Evolutionary conservation across 2,797 vertebrate genomes (phyloP).

Genomic region (Myripristis jacobus): DNA sequence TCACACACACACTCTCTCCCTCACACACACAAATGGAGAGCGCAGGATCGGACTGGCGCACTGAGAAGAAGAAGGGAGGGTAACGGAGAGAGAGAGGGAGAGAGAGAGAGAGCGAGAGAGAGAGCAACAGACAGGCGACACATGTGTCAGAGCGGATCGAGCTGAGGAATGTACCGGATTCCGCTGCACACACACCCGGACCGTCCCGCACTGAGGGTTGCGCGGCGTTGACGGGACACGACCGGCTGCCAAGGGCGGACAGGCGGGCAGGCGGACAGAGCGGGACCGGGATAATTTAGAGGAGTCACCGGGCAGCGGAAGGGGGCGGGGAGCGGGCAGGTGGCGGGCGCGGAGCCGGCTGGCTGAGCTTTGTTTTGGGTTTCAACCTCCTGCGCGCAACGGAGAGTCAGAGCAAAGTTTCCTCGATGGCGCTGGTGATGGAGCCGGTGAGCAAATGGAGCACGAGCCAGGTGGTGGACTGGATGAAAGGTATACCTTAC

Average conservation of each 20-base stretch:
- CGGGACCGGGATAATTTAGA: conserved; percentile 37
- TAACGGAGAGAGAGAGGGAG: no score
- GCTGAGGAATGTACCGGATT: conserved; percentile 71
- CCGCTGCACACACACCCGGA: conserved; percentile 51
- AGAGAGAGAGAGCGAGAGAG: conserved; percentile 15
- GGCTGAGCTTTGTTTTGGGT: conserved; percentile 41
- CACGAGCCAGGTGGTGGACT: conserved; percentile 96
- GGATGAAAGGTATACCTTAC: conserved; percentile 99
- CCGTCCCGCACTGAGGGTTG: conserved; percentile 55
- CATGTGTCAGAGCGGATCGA: conserved; percentile 65
- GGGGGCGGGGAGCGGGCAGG: neutral
- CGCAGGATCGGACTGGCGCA: conserved; percentile 54
- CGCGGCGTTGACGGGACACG: conserved; percentile 62
- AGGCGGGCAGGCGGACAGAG: no score
- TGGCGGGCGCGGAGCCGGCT: conserved; percentile 29
- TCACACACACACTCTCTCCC: conserved; percentile 22
- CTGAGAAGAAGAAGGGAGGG: conserved; percentile 33
- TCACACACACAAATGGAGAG: conserved; percentile 20
- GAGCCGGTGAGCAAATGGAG: conserved; percentile 99
- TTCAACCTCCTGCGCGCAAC: conserved; percentile 44
- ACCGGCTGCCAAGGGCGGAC: conserved; percentile 33
- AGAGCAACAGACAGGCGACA: conserved; percentile 43
- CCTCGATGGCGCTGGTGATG: conserved; percentile 95
- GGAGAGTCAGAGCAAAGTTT: conserved; percentile 80
- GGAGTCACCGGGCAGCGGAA: conserved; percentile 62